These are phyloP conservation scores for Thumatha senex DNA, from an alignment of 2,888 invertebrate species.

Conservation along the genomic window DNA sequence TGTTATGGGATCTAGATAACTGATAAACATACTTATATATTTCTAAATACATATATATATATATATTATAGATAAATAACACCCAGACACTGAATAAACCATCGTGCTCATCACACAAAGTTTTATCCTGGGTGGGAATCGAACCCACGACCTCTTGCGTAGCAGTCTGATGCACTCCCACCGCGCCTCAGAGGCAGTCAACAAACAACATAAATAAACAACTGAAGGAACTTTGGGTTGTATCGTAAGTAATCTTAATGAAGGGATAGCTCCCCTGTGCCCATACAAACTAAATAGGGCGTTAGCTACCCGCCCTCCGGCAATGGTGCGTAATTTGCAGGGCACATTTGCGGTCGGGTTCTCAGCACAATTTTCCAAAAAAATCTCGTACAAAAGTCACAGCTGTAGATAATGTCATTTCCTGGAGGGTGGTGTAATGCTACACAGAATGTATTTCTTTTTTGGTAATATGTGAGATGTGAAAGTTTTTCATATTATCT, in stretches of 20 bases:
- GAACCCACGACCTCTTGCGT: no score
- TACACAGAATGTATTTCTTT: not conserved
- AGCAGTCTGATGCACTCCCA: no score
- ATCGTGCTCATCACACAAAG: no score
- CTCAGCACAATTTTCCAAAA: slow-evolving; percentile 13
- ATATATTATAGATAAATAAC: no score
- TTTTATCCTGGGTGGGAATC: no score
- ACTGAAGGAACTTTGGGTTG: slow-evolving; percentile 17
- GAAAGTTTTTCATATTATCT: not conserved
- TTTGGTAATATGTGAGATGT: not conserved
- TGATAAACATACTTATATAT: no score
- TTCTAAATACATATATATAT: no score
- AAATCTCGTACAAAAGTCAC: slow-evolving; percentile 15
- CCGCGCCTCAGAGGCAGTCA: no score
- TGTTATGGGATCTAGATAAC: no score
- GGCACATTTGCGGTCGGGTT: slow-evolving; percentile 20
- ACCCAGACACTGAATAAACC: no score
- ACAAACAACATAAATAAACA: slow-evolving; percentile 2
- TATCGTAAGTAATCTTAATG: slow-evolving; percentile 33
- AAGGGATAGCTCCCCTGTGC: slow-evolving; percentile 35
- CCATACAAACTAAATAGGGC: slow-evolving; percentile 31
- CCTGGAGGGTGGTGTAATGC: slow-evolving; percentile 4
- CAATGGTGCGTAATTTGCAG: slow-evolving; percentile 23
- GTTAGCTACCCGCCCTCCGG: slow-evolving; percentile 13
- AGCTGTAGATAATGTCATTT: slow-evolving; percentile 28